Percentiles rank a stretch among this genome's conserved stretches.
These are phyloP conservation scores for Tortricodes alternella DNA, from an alignment of 2,888 invertebrate species.

Conservation along the genomic window DNA sequence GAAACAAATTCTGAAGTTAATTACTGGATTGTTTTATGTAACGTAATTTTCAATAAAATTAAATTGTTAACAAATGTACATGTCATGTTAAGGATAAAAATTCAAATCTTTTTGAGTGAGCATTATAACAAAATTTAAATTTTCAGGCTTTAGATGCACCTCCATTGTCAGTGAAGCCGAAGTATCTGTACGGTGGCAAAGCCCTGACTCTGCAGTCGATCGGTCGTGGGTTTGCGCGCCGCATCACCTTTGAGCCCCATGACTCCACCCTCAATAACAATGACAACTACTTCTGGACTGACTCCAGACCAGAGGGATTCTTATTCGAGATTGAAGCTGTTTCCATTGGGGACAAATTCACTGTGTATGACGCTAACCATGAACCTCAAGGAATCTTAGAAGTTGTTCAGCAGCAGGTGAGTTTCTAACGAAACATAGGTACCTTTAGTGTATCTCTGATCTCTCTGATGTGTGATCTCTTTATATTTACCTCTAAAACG, in stretches of 20 bases:
- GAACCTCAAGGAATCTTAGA: slow-evolving; percentile 86
- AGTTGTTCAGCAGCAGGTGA: slow-evolving; percentile 86
- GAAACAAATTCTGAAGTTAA: background rate
- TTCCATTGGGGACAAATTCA: slow-evolving; percentile 87
- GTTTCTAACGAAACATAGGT: background rate
- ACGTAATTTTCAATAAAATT: background rate
- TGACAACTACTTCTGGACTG: slow-evolving; percentile 90
- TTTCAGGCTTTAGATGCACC: slow-evolving; percentile 76
- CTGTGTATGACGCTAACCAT: slow-evolving; percentile 86
- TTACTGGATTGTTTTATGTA: background rate
- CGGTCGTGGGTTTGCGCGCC: slow-evolving; percentile 88
- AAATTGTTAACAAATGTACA: background rate
- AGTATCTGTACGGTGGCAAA: slow-evolving; percentile 85
- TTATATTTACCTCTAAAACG: no score
- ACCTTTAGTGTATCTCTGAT: no score
- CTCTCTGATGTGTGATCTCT: no score
- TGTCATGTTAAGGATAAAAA: slow-evolving; percentile 1
- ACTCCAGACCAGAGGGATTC: slow-evolving; percentile 88
- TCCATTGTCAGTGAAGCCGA: slow-evolving; percentile 73
- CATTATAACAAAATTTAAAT: slow-evolving; percentile 50
- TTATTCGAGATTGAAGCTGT: slow-evolving; percentile 87
- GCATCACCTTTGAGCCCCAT: slow-evolving; percentile 87
- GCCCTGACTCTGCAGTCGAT: slow-evolving; percentile 86
- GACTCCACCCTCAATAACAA: slow-evolving; percentile 85
- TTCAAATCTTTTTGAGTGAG: slow-evolving; percentile 35